Percentiles rank a stretch among this genome's conserved stretches.
Conservation (phyloP, 2,113 vertebrate genomes). For the Campylorhamphus procurvoides region DNA sequence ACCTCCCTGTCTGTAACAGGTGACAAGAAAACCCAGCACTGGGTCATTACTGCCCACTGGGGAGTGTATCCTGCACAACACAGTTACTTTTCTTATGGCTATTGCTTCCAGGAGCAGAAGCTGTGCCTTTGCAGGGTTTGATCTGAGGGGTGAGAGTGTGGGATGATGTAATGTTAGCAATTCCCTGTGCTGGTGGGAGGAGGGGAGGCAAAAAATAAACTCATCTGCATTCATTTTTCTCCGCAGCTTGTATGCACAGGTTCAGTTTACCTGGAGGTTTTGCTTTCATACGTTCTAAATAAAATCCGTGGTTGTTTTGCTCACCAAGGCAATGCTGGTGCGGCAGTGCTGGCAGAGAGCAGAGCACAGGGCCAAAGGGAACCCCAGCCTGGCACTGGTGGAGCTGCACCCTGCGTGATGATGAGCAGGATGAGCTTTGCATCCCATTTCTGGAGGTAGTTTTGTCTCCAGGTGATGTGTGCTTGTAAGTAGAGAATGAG, state of each 20-base stretch:
- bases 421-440: background rate
- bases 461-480: background rate
- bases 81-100: constrained; percentile 5
- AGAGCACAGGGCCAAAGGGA: background rate
- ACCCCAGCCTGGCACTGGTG: accelerated
- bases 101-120: constrained; percentile 11
- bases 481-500: background rate
- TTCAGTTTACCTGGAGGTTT: background rate
- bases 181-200: constrained; percentile 5
- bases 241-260: background rate
- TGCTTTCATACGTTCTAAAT: background rate
- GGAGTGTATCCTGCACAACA: background rate
- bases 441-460: background rate
- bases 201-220: constrained; percentile 43
- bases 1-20: background rate
- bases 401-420: background rate
- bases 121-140: constrained; percentile 18
- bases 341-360: background rate
- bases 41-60: background rate
- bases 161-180: constrained; percentile 15
- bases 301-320: background rate
- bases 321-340: background rate
- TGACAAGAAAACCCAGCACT: background rate
- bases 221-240: constrained; percentile 21
- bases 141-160: background rate